Conservation (phyloP, 2,888 invertebrate genomes). For the Tyria jacobaeae region DNA sequence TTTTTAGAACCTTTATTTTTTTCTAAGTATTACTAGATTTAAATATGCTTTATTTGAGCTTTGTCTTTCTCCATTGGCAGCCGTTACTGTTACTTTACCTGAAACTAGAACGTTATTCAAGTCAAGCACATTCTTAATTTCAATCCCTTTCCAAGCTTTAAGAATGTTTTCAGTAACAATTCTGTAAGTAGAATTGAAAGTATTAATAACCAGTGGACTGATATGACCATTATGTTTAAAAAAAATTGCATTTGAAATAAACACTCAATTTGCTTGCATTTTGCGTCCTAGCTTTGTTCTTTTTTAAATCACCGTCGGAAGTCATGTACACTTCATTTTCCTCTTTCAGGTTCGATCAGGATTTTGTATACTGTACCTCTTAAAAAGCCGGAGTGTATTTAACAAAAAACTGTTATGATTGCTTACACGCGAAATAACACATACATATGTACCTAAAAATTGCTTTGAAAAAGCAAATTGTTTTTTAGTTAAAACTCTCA, state of each 20-base stretch:
- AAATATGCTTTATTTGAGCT: constrained; percentile 88
- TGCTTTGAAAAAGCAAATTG: no score
- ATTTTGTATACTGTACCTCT: no score
- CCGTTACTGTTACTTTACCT: constrained; percentile 75
- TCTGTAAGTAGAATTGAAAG: constrained; percentile 74
- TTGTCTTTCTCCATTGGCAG: constrained; percentile 75
- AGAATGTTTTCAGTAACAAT: constrained; percentile 60
- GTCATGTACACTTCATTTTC: constrained; percentile 74
- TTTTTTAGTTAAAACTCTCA: no score
- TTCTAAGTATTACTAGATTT: constrained; percentile 52
- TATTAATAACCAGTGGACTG: constrained; percentile 78
- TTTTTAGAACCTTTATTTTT: constrained; percentile 51
- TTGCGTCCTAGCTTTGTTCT: constrained; percentile 81
- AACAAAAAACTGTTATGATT: no score
- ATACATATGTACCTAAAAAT: no score
- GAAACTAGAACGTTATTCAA: constrained; percentile 78
- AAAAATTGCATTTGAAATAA: constrained; percentile 48
- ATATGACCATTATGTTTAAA: constrained; percentile 66
- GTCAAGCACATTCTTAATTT: constrained; percentile 69
- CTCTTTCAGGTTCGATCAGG: no score
- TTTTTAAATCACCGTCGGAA: constrained; percentile 81
- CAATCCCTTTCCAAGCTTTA: constrained; percentile 75
- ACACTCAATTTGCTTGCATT: constrained; percentile 57
- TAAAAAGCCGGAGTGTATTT: no score
- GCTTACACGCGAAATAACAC: no score